phyloP scores from a whole-genome alignment of 2,888 invertebrate species.

The Spialia ferax region DNA sequence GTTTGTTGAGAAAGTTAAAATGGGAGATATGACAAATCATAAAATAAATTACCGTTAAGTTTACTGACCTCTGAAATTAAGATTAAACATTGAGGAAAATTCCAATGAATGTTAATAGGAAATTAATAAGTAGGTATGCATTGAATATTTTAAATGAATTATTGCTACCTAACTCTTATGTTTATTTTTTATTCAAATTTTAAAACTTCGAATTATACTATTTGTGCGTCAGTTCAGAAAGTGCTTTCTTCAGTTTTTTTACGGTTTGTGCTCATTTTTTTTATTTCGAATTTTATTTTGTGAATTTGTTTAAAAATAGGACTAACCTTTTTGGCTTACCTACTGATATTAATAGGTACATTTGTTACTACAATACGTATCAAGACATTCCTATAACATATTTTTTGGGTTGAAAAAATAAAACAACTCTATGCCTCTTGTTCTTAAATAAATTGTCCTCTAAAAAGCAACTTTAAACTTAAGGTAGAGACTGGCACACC shows the following conservation, averaged over 20 bases:
- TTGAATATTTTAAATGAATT: slow-evolving; percentile 6
- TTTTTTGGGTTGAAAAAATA: too few species aligned
- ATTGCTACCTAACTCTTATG: background rate
- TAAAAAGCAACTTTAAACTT: too few species aligned
- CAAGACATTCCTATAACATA: too few species aligned
- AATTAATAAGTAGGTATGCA: background rate
- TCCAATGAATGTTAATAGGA: slow-evolving; percentile 2
- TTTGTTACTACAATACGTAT: too few species aligned
- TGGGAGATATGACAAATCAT: background rate
- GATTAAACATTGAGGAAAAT: background rate
- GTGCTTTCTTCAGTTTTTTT: background rate
- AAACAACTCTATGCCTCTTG: too few species aligned
- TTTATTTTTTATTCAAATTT: background rate
- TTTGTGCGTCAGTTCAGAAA: background rate
- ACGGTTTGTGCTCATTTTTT: too few species aligned
- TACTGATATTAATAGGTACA: too few species aligned
- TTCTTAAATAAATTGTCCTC: too few species aligned
- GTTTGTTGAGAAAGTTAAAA: slow-evolving; percentile 3
- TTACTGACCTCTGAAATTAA: background rate
- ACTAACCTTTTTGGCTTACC: too few species aligned
- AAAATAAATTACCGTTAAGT: background rate
- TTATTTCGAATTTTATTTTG: too few species aligned
- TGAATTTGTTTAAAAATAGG: too few species aligned
- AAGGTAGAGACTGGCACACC: too few species aligned
- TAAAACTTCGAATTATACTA: background rate